Base-by-base conservation (phyloP, 2,888 invertebrate species). In the Stenodera caucasica region DNA sequence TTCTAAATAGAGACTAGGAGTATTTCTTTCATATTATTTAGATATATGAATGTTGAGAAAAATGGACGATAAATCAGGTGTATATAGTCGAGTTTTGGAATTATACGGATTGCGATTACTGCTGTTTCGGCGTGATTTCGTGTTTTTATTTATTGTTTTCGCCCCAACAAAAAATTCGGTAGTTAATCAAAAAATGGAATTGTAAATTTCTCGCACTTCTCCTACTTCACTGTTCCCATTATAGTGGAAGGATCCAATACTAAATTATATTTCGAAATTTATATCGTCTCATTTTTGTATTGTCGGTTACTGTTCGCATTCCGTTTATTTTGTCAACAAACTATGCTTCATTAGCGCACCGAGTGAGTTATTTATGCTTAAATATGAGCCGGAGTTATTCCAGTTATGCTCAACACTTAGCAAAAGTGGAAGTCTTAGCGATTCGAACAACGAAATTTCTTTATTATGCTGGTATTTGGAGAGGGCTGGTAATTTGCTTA, bases 1-100 rank as follows among this genome's bases (percentile, higher is more conserved):
- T 66, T 67, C 12, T 45, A 30, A 68, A 68, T n/a, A n/a, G n/a
- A n/a, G n/a, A n/a, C n/a, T n/a, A 68, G 64, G 67, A 62, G 61
- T 61, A 49, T 60, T 65, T 60, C 61, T 55, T 63, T 65, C 61
- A 59, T 63, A 51, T 57, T 40, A 30, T 35, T 45, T n/a, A 33
- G 9, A 12, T 33, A n/a, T n/a, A 33, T 33, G n/a, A 2, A 21
- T 23, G 9, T 21, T 21, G 12, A 3, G 37, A 15, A 37, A 15
- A 37, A 15, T n/a, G 15, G 14, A 40, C n/a, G 23, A 45, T 45
- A 45, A 45, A 45, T 45, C 23, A 45, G 21, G 18, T 18, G 23
- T 45, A 21, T 3, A 18, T 1, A 45, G 21, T 21, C 21, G 21
- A 45, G 45, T 21, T 45, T 12, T 9, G 45, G 5, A 45, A 21